Percentiles rank a stretch among this genome's conserved stretches.
phyloP scores from a whole-genome alignment of 1,140 invertebrate species.

The Pseudomyrmex cubaensis region DNA sequence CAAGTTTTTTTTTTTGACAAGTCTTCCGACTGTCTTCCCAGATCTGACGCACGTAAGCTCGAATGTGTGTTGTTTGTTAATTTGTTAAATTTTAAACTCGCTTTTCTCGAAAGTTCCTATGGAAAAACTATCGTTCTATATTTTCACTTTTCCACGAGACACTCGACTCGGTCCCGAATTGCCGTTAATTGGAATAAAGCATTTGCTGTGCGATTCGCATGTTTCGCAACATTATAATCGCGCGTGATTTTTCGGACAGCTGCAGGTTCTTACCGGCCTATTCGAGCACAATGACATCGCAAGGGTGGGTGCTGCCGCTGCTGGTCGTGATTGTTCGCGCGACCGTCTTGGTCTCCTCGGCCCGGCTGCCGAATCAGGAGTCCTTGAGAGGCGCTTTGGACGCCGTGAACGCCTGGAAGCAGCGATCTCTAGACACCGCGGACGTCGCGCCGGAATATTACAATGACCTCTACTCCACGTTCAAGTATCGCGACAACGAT shows the following conservation, averaged over 20 bases:
- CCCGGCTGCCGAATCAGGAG: constrained; percentile 77
- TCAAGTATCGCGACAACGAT: constrained; percentile 77
- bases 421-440: constrained; percentile 77
- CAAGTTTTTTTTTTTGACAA: no score
- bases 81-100: no score
- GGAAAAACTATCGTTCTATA: no score
- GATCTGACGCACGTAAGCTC: no score
- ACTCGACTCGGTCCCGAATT: no score
- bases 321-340: constrained; percentile 66
- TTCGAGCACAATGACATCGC: constrained; percentile 45
- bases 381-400: constrained; percentile 82
- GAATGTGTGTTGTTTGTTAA: no score
- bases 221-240: no score
- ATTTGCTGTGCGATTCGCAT: neutral
- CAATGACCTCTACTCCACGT: constrained; percentile 73
- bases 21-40: no score
- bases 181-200: no score
- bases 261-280: neutral
- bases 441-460: constrained; percentile 76
- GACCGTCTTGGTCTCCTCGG: constrained; percentile 62
- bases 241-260: neutral
- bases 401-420: constrained; percentile 82
- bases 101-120: no score
- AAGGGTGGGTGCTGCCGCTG: constrained; percentile 67
- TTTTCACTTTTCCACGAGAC: no score